Base-by-base conservation (phyloP, 2,113 vertebrate species). In the Pheucticus melanocephalus region DNA sequence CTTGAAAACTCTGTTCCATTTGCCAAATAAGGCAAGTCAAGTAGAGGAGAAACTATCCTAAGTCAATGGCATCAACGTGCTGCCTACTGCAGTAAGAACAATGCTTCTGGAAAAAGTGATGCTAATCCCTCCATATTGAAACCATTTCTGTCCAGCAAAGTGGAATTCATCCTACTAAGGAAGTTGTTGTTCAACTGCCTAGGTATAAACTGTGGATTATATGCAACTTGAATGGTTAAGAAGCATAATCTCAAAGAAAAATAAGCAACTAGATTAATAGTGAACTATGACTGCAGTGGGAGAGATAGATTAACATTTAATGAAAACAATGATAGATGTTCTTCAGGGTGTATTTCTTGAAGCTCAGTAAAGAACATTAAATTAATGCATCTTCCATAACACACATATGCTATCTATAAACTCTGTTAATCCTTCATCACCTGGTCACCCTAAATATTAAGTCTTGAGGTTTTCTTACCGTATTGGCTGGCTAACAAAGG, bases 401-500 rank as follows among this genome's bases (percentile, higher is more conserved):
- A 70, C 30, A 54, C 12, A 63, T 77, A 73, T 23, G 28, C 25
- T 60, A 18, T 39, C 42, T 81, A 30, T 48, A 82, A 87, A 71
- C 18, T 71, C 73, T 51, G 9, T 42, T 80, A 87, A 70, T 44
- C 23, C 13, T 66, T 75, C 73, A 31, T 48, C 45, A 90, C 30
- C 35, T 91, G 23, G 14, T 90, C 86, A 42, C 22, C 25, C 31
- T 53, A 57, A 85, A 51, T 47, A 45, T 2, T 2, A 45, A 94
- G 5, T 30, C 42, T 68, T 82, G 33, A 70, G 44, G 25, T 69
- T 75, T 71, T 76, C 99, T 99, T 97, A 99, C 99, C 48, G 78
- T 28, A 98, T 98, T 31, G 99, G 99, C 96, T 99, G 99, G 33
- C 78, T 98, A 77, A 99, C 85, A 96, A 98, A 98, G 70, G 99